A percentile compares a stretch with the other conserved stretches of the same genome.
Conservation (phyloP, 2,888 invertebrate species). For the Eutolmus rufibarbis region DNA sequence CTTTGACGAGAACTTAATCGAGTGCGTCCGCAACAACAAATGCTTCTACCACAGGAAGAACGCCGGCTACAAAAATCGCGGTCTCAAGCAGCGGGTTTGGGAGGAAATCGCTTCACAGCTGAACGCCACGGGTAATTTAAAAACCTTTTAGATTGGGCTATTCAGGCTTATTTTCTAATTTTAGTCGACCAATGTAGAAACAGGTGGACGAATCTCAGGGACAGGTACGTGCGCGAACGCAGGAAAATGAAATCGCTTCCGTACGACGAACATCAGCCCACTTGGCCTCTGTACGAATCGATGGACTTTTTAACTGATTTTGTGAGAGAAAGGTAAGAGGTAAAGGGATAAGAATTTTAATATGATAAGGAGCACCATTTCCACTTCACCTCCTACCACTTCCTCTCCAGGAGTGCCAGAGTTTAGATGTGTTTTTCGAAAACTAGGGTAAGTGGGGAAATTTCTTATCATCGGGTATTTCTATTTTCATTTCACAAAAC, state of each 20-base stretch:
- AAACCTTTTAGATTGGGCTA: neutral
- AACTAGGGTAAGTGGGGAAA: too few species aligned
- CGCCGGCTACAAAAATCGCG: neutral
- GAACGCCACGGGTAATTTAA: neutral
- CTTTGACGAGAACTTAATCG: neutral
- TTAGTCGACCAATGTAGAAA: neutral
- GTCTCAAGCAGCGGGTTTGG: neutral
- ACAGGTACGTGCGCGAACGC: neutral
- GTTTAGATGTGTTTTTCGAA: too few species aligned
- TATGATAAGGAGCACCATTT: neutral
- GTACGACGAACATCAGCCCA: neutral
- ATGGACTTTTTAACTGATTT: neutral
- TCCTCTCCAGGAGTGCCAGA: too few species aligned
- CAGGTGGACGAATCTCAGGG: neutral
- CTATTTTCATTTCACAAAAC: too few species aligned
- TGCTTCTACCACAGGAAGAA: neutral
- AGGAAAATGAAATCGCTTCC: neutral
- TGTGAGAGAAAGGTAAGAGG: neutral
- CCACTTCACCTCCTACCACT: neutral
- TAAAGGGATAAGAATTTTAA: neutral
- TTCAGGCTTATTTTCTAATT: neutral
- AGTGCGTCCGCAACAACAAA: neutral
- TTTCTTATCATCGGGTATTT: too few species aligned
- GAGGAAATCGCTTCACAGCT: neutral
- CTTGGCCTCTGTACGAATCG: neutral